Percentiles rank a stretch among this genome's conserved stretches.
Evolutionary conservation across 64 coral and sea anemone species (phyloP).

Genomic region (Montipora efflorescens): DNA sequence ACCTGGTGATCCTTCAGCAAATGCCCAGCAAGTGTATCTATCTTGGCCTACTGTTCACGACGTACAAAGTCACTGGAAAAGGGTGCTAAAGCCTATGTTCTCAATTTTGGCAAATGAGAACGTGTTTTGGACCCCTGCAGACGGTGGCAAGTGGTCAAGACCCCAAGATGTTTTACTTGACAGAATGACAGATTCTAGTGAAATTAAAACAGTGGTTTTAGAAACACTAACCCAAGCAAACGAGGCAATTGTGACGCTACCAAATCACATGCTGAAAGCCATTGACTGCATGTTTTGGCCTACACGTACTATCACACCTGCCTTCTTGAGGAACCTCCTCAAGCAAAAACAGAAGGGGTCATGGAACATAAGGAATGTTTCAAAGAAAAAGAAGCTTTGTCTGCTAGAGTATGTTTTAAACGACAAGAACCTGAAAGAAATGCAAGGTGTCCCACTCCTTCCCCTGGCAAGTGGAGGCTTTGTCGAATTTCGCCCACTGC

Average conservation of each 20-base stretch:
- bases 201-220: conserved; percentile 45
- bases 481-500: conserved; percentile 55
- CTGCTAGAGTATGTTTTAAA: conserved; percentile 73
- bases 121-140: conserved; percentile 51
- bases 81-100: conserved; percentile 63
- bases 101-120: conserved; percentile 38
- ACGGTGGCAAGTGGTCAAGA: conserved; percentile 52
- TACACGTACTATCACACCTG: conserved; percentile 29
- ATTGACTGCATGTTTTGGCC: conserved; percentile 11
- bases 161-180: conserved; percentile 41
- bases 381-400: conserved; percentile 49
- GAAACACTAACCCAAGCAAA: conserved; percentile 62
- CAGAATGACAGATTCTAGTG: conserved; percentile 35
- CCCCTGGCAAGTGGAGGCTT: conserved; percentile 85
- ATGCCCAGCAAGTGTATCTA: conserved; percentile 42
- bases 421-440: conserved; percentile 57
- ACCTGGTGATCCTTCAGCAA: neutral
- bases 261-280: conserved; percentile 8
- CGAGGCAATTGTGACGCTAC: conserved; percentile 66
- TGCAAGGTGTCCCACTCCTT: conserved; percentile 72
- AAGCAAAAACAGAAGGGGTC: conserved; percentile 37
- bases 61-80: conserved; percentile 74
- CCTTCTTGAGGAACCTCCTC: conserved; percentile 19
- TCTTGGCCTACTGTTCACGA: conserved; percentile 69
- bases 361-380: conserved; percentile 32